Conservation (phyloP, 1,140 invertebrate species). For the Sminthurinus signatus region DNA sequence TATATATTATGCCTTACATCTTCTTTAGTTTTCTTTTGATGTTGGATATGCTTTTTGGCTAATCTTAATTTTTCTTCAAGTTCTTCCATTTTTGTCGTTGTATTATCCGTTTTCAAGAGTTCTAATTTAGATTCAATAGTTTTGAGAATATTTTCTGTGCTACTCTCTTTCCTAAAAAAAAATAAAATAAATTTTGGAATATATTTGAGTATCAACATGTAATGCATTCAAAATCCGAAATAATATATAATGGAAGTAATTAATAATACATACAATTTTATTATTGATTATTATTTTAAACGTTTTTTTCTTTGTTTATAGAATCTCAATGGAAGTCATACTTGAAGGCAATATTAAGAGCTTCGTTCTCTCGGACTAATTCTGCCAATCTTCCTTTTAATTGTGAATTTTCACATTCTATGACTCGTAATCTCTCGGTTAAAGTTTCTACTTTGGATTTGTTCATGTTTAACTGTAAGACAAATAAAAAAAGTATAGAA, state of each 20-base stretch:
- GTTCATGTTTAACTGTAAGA: not conserved
- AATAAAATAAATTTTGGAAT: too few species aligned
- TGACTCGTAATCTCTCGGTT: not conserved
- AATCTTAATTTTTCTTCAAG: slow-evolving; percentile 5
- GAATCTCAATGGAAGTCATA: not conserved
- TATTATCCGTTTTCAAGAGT: not conserved
- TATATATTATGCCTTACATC: slow-evolving; percentile 7
- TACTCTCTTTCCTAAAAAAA: slow-evolving; percentile 1
- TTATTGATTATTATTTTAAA: too few species aligned
- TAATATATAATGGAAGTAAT: too few species aligned
- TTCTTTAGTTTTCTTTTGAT: slow-evolving; percentile 4
- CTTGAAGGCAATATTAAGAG: not conserved
- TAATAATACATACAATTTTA: too few species aligned
- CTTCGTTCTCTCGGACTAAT: too few species aligned
- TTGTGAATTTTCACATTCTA: slow-evolving; percentile 2
- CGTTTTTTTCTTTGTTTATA: too few species aligned
- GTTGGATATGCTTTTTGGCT: slow-evolving; percentile 12
- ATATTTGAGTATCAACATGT: too few species aligned
- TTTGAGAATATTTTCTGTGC: slow-evolving; percentile 3
- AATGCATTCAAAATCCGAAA: too few species aligned
- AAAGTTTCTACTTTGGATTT: slow-evolving; percentile 9
- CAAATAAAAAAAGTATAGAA: too few species aligned
- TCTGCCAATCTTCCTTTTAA: slow-evolving; percentile 1
- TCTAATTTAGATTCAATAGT: slow-evolving; percentile 10
- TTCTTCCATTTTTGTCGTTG: not conserved